Percentiles rank a stretch among this genome's conserved stretches.
Evolutionary conservation across 92 coral and sea anemone species (phyloP).

Genomic region (Actinernus sp.): DNA sequence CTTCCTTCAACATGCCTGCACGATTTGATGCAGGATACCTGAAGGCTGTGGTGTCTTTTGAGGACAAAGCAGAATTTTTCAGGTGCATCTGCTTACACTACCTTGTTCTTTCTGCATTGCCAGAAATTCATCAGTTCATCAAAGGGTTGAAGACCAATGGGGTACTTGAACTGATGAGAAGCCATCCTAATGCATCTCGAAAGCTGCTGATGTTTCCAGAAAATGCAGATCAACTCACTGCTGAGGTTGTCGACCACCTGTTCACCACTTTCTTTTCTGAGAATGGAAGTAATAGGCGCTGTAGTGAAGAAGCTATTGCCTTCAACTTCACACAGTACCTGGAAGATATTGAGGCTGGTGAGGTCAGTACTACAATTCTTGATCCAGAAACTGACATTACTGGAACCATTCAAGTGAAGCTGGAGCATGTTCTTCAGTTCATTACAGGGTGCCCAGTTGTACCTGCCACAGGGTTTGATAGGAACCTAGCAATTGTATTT

Average conservation of each 20-base stretch:
- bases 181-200: slow-evolving; percentile 37
- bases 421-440: slow-evolving; percentile 54
- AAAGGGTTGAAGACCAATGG: slow-evolving; percentile 38
- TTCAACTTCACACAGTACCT: slow-evolving; percentile 69
- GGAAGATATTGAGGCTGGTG: slow-evolving; percentile 65
- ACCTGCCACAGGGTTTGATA: slow-evolving; percentile 57
- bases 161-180: slow-evolving; percentile 36
- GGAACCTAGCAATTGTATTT: slow-evolving; percentile 29
- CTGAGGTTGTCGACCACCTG: slow-evolving; percentile 35
- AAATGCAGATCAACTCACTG: slow-evolving; percentile 26
- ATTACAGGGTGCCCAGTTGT: slow-evolving; percentile 51
- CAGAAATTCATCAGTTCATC: slow-evolving; percentile 57
- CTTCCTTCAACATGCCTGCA: slow-evolving; percentile 56
- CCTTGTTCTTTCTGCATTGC: slow-evolving; percentile 29
- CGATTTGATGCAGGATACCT: slow-evolving; percentile 65
- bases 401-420: slow-evolving; percentile 25
- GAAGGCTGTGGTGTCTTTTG: slow-evolving; percentile 50
- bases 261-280: slow-evolving; percentile 33
- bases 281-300: slow-evolving; percentile 36
- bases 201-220: slow-evolving; percentile 43
- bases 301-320: slow-evolving; percentile 66
- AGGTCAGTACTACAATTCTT: slow-evolving; percentile 48
- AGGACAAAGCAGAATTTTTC: slow-evolving; percentile 55
- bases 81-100: slow-evolving; percentile 54
- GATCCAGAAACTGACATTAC: slow-evolving; percentile 56